Percentiles rank a stretch among this genome's conserved stretches.
phyloP scores from a whole-genome alignment of 2,113 vertebrate genomes.

The Brienomyrus brachyistius region DNA sequence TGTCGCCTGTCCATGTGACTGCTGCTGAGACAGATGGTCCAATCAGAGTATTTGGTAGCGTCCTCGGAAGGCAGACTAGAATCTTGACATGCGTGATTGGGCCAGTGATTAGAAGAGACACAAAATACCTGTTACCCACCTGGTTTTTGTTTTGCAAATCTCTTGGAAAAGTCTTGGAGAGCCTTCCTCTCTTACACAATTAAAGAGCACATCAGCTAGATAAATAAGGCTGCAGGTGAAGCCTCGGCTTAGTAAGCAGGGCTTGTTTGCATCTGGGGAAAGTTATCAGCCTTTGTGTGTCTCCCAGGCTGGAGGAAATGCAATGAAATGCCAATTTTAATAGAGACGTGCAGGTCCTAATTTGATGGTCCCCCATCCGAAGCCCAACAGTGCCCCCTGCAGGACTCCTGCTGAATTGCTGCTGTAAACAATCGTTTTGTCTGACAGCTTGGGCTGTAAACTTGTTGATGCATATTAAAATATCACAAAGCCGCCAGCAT shows the following conservation, averaged over 20 bases:
- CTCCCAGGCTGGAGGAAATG: conserved; percentile 4
- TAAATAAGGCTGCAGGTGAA: conserved; percentile 14
- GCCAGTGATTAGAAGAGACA: neutral
- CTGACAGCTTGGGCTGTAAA: neutral
- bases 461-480: neutral
- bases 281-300: conserved; percentile 21
- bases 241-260: conserved; percentile 6
- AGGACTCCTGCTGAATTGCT: conserved; percentile 12
- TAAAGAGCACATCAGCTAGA: conserved; percentile 5
- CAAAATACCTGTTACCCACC: neutral
- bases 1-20: neutral
- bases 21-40: neutral
- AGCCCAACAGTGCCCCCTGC: conserved; percentile 27
- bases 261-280: conserved; percentile 11
- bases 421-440: neutral
- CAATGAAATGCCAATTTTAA: conserved; percentile 23
- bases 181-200: neutral
- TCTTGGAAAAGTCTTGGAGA: neutral
- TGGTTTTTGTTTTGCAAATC: conserved; percentile 9
- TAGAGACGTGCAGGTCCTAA: conserved; percentile 7
- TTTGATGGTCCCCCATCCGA: conserved; percentile 13
- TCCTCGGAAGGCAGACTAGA: neutral
- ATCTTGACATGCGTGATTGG: neutral
- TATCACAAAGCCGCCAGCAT: neutral
- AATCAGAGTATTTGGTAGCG: neutral